Evolutionary conservation across 92 coral and sea anemone species (phyloP).

Genomic region (Epizoanthus stellaris): DNA sequence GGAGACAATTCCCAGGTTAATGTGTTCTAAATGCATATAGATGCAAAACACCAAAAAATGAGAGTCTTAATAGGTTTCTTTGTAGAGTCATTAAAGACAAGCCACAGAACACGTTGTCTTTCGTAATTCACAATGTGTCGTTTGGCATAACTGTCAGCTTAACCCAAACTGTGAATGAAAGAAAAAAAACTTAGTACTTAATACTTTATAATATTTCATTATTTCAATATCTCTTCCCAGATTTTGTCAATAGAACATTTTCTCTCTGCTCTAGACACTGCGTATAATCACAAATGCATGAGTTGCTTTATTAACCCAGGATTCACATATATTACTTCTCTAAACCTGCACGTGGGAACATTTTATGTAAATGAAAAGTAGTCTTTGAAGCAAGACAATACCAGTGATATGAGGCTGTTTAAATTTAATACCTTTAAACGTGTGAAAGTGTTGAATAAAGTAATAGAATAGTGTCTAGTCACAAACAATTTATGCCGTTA

Average conservation of each 20-base stretch:
- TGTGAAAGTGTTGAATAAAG: slow-evolving; percentile 47
- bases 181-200: not conserved
- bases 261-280: not conserved
- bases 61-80: too few relatives aligned
- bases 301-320: not conserved
- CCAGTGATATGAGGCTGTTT: slow-evolving; percentile 46
- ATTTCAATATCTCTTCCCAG: too few relatives aligned
- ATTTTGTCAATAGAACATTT: not conserved
- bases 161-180: not conserved
- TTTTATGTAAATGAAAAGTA: slow-evolving; percentile 56
- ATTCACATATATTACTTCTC: slow-evolving; percentile 11
- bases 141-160: not conserved
- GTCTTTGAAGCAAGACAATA: slow-evolving; percentile 52
- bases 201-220: not conserved
- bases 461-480: slow-evolving; percentile 49
- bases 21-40: too few relatives aligned
- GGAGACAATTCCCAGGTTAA: too few relatives aligned
- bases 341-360: slow-evolving; percentile 64
- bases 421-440: slow-evolving; percentile 60
- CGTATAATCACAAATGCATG: not conserved
- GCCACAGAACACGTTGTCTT: slow-evolving; percentile 29
- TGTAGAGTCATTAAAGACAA: too few relatives aligned
- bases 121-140: slow-evolving; percentile 8
- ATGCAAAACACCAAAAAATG: too few relatives aligned
- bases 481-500: slow-evolving; percentile 54